These are phyloP conservation scores for Chaenogobius annularis DNA, from an alignment of 2,113 vertebrate species.

Conservation along the genomic window DNA sequence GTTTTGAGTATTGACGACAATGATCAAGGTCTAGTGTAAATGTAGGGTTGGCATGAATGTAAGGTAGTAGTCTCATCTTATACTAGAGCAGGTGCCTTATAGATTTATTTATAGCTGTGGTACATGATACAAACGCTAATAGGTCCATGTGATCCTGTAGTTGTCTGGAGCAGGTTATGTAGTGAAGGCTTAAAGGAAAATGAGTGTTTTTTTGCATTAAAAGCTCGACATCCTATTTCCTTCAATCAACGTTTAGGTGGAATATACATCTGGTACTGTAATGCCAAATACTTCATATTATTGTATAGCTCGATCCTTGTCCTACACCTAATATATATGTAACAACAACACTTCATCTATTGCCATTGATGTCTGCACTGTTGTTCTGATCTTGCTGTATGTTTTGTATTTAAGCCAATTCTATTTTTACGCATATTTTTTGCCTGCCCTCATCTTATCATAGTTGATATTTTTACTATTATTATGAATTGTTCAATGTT, in stretches of 20 bases:
- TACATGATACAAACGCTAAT: background rate
- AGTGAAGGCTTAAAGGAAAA: conserved; percentile 38
- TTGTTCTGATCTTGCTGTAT: no score
- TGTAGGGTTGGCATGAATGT: background rate
- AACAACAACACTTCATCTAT: no score
- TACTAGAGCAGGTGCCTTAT: background rate
- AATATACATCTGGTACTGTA: background rate
- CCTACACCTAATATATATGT: no score
- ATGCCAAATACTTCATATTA: background rate
- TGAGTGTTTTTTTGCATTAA: conserved; percentile 19
- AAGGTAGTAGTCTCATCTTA: background rate
- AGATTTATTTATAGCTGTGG: background rate
- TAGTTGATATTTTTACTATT: no score
- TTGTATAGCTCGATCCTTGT: no score
- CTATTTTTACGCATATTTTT: no score
- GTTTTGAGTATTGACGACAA: background rate
- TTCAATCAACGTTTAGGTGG: background rate
- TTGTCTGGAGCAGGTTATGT: background rate
- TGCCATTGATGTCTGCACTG: no score
- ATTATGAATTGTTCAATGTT: no score
- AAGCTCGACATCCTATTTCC: background rate
- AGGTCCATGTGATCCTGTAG: conserved; percentile 10
- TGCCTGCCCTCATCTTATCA: no score
- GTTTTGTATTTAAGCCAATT: no score
- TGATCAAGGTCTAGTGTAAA: conserved; percentile 28